Conservation (phyloP, 2,113 vertebrate species). For the Melanostigma gelatinosum region DNA sequence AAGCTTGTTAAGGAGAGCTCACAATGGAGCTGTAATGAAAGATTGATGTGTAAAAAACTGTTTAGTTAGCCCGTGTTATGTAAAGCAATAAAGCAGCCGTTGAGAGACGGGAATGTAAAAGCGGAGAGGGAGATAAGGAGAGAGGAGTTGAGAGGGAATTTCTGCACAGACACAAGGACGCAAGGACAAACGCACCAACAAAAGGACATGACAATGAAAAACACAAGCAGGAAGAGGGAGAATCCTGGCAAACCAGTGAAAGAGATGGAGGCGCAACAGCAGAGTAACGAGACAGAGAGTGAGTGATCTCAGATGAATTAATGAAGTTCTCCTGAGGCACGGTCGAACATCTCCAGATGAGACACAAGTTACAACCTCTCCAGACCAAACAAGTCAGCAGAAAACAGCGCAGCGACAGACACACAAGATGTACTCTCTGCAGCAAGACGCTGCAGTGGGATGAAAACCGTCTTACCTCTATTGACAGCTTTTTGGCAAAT, state of each 20-base stretch:
- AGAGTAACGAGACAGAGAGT: not conserved
- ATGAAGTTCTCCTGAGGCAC: slow-evolving; percentile 29
- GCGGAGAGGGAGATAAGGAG: not conserved
- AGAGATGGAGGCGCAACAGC: not conserved
- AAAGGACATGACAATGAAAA: not conserved
- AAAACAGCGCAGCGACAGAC: not conserved
- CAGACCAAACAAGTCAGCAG: slow-evolving; percentile 44
- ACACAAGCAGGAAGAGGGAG: not conserved
- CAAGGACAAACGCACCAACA: slow-evolving; percentile 2
- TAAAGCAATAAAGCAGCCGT: slow-evolving; percentile 63
- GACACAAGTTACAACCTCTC: slow-evolving; percentile 29
- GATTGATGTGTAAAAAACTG: slow-evolving; percentile 69
- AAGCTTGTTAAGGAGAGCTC: slow-evolving; percentile 71
- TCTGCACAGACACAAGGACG: not conserved
- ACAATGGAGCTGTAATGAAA: slow-evolving; percentile 58
- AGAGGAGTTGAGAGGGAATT: not conserved
- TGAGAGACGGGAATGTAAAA: slow-evolving; percentile 31
- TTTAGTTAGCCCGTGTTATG: slow-evolving; percentile 67
- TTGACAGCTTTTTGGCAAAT: not conserved
- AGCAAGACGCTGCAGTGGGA: not conserved
- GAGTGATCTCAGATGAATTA: slow-evolving; percentile 42
- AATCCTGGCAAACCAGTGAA: slow-evolving; percentile 8
- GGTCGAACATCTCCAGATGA: slow-evolving; percentile 22
- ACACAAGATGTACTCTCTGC: not conserved
- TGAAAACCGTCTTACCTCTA: not conserved